Evolutionary conservation across 2,113 vertebrate genomes (phyloP), one percentile per base, ranked within the genome.

Genomic region (Phalacrocorax pelagicus): DNA sequence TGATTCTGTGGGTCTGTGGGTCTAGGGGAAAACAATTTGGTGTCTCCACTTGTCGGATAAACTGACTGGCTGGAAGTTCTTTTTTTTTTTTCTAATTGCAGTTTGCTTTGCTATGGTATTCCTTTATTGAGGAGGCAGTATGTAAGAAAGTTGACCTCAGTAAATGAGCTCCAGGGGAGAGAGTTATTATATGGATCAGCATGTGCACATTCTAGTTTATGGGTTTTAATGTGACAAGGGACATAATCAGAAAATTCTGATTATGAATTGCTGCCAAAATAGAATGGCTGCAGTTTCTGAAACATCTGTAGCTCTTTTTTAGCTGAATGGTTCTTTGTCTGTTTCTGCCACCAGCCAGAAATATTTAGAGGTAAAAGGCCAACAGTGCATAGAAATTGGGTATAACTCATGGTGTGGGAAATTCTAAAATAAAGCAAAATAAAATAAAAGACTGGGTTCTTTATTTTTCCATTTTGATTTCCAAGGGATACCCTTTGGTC

Each of bases 241-340:
- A 88, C 82, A 88, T 86, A 95, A 78, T 93, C 88, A 92, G 90
- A 94, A 94, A 95, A 81, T 91, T 92, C 61, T 92, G 86, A 92
- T 95, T 95, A 95, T 94, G 91, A 92, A 82, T 94, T 95, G 86
- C 88, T 91, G 83, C 92, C 86, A 95, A 95, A 96, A 94, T 94
- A 75, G 92, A 97, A 94, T 94, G 71, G 88, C 87, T 92, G 81
- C 87, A 82, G 84, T 92, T 95, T 97, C 89, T 87, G 63, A 97
- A 95, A 97, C 86, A 94, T 89, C 94, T 94, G 81, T 92, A 92
- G 86, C 84, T 91, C 79, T 89, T 89, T 95, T 95, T 94, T 79
- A 96, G 83, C 65, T 80, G 83, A 97, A 97, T 81, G 54, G 62
- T 51, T 92, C 78, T 97, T 94, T 95, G 78, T 95, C 75, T 73